These are phyloP conservation scores for Aleiodes sp. DNA, from an alignment of 1,140 invertebrate genomes.

Conservation along the genomic window DNA sequence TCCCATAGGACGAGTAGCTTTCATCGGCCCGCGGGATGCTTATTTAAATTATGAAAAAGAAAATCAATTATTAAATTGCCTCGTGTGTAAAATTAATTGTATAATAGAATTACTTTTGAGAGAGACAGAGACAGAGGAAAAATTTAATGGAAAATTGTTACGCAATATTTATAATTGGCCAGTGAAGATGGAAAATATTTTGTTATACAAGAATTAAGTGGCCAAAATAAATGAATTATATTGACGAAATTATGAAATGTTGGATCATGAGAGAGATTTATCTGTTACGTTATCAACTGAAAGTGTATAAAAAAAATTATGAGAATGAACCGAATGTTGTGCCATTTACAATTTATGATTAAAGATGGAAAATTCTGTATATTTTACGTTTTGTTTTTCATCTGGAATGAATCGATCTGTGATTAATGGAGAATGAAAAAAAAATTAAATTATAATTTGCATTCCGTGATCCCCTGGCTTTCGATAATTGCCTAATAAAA, in stretches of 20 bases:
- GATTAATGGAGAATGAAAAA: neutral
- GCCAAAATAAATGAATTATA: neutral
- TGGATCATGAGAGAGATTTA: conserved; percentile 2
- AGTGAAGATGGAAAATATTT: conserved; percentile 6
- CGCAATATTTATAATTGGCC: conserved; percentile 9
- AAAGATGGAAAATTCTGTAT: neutral
- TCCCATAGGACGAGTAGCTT: neutral
- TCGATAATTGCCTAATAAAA: neutral
- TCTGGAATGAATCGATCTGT: conserved; percentile 11
- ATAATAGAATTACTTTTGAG: neutral
- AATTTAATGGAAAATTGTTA: conserved; percentile 5
- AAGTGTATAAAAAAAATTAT: neutral
- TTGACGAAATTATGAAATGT: neutral
- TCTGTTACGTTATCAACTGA: conserved; percentile 12
- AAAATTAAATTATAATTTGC: neutral
- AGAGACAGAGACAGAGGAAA: neutral
- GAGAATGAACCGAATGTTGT: conserved; percentile 20
- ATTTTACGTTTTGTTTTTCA: too few species aligned
- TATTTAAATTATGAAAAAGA: neutral
- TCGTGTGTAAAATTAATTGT: conserved; percentile 8
- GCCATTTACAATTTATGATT: conserved; percentile 17
- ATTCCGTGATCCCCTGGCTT: neutral
- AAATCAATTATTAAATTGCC: neutral
- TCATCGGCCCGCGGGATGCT: neutral
- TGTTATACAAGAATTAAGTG: conserved; percentile 1